Base-by-base conservation (phyloP, 2,113 vertebrate genomes). In the Siphamia tubifer region DNA sequence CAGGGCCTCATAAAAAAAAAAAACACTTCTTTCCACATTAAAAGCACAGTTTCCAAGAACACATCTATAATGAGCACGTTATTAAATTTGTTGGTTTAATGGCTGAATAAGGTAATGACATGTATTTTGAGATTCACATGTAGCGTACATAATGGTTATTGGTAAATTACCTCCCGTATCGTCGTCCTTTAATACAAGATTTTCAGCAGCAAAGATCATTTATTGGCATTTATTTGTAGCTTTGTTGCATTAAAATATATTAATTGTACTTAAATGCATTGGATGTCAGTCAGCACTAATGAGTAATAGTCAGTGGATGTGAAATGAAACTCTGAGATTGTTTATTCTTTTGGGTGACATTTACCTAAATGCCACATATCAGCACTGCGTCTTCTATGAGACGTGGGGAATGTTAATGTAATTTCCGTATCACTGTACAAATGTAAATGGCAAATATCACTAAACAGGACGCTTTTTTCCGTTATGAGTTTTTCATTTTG, bases 321-420 rank as follows among this genome's bases (percentile, higher is more conserved):
- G 64, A 62, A 77, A 81, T 61, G 62, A 78, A 87, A 78, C 58
- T 61, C 39, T 8, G 51, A 35, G 39, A 70, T 61, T 88, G 79
- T 89, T 88, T 91, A 86, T 89, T 85, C 56, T 68, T 81, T 77
- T 70, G 45, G 74, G 73, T 92, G 92, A 89, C 87, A 92, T 93
- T 93, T 92, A 85, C 75, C 82, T 58, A 92, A 93, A 92, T 93
- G 91, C 80, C 91, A 91, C 72, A 70, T 81, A 82, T 87, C 82
- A 65, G 67, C 51, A 21, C 60, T 27, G 69, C 57, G 49, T 76
- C 47, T 62, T 61, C 68, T 44, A 51, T 65, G 69, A 87, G 72
- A 82, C 67, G 44, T 68, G 61, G 63, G 19, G 43, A 75, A 89
- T 89, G 83, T 77, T 83, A 91, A 88, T 90, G 65, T 65, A 68